Percentiles rank a stretch among this genome's conserved stretches.
Evolutionary conservation across 1,140 invertebrate species (phyloP).

Genomic region (Drosophila ercepeae): DNA sequence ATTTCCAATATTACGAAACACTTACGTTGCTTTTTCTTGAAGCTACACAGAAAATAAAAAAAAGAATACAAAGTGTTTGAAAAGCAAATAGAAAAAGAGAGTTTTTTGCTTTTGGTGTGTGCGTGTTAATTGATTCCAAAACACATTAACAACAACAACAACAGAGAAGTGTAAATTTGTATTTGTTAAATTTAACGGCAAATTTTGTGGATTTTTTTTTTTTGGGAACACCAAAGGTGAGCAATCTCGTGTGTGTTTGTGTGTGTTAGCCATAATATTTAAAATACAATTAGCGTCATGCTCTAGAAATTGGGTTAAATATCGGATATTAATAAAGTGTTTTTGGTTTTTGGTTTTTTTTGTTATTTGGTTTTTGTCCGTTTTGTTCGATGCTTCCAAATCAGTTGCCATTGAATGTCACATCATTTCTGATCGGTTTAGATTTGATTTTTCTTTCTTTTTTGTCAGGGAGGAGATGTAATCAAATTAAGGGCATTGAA

Average conservation of each 20-base stretch:
- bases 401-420: slow-evolving; percentile 29
- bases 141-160: slow-evolving; percentile 7
- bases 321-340: slow-evolving; percentile 62
- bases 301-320: slow-evolving; percentile 76
- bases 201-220: slow-evolving; percentile 52
- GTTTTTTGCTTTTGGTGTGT: slow-evolving; percentile 50
- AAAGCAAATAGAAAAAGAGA: slow-evolving; percentile 56
- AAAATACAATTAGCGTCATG: slow-evolving; percentile 74
- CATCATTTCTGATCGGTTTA: slow-evolving; percentile 35
- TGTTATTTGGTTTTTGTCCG: slow-evolving; percentile 1
- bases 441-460: slow-evolving; percentile 36
- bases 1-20: slow-evolving; percentile 72
- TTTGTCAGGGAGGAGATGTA: slow-evolving; percentile 18
- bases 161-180: slow-evolving; percentile 42
- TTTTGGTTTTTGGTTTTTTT: slow-evolving; percentile 10
- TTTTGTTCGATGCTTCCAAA: not conserved
- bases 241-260: slow-evolving; percentile 15
- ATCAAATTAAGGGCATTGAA: slow-evolving; percentile 17
- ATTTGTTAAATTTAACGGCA: slow-evolving; percentile 62
- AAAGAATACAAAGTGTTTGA: slow-evolving; percentile 31
- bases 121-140: slow-evolving; percentile 69
- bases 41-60: not conserved
- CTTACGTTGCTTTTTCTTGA: slow-evolving; percentile 16
- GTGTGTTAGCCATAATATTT: slow-evolving; percentile 45
- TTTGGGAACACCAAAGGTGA: slow-evolving; percentile 53